Base-by-base conservation (phyloP, 2,888 invertebrate genomes). In the Cryptocheilus praepositus region DNA sequence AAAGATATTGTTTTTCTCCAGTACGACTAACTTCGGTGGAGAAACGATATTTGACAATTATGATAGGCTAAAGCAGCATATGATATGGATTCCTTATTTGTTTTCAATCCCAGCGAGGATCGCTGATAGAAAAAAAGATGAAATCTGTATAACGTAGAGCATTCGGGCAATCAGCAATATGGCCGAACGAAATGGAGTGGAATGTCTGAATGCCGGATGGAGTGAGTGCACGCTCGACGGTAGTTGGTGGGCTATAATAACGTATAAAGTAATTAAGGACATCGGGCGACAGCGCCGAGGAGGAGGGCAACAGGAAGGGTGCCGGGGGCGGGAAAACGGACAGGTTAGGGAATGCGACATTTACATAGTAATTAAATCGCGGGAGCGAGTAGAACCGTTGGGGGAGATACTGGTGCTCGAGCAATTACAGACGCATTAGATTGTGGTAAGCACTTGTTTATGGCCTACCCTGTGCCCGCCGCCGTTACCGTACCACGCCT, bases 281-380 rank as follows among this genome's bases (percentile, higher is more conserved):
- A 88, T 88, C 87, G 87, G 88, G 88, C 84, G 88, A 85, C 87
- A 86, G 85, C 74, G 54, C 49, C 49, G 69, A 66, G 71, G 67
- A 66, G 71, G 67, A 18, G 64, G 65, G 70, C 55, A 66, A 64
- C 69, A 62, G 67, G 67, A 57, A 67, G 70, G 61, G 64, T 57
- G 68, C 57, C 46, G 61, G 53, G 57, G 76, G 74, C 67, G 64
- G 78, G 78, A 77, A 83, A 83, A 82, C 82, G 81, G 83, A 84
- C 85, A 85, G 87, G 83, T 84, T 86, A 86, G 88, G 86, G 85
- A 86, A 86, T 82, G 88, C 88, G 88, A 88, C 88, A 88, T 88
- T 88, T 88, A 88, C 88, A 88, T 88, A 88, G 88, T 88, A 88
- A 88, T 88, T 88, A 88, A 88, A 88, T 88, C 88, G 88, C 86